Conservation (phyloP, 2,113 vertebrate species). For the Bombycilla garrulus region DNA sequence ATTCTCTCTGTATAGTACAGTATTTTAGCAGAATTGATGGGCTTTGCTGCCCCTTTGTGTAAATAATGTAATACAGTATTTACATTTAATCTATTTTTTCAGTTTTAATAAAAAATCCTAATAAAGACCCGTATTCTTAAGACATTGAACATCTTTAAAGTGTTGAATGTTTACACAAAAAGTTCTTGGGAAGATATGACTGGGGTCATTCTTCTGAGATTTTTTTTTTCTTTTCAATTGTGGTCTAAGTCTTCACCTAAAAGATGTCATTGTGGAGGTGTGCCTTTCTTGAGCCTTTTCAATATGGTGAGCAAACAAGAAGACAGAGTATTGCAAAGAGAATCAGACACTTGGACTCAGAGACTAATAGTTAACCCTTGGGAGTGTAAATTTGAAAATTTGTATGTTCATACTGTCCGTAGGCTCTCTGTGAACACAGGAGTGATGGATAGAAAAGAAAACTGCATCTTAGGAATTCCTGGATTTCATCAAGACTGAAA, state of each 20-base stretch:
- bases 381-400: not conserved
- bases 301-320: not conserved
- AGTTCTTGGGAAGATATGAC: not conserved
- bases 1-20: not conserved
- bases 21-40: not conserved
- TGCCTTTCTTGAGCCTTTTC: not conserved
- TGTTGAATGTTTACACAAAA: not conserved
- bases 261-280: not conserved
- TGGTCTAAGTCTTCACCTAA: not conserved
- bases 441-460: not conserved
- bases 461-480: not conserved
- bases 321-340: not conserved
- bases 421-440: not conserved
- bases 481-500: not conserved
- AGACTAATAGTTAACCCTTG: not conserved
- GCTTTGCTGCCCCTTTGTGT: not conserved
- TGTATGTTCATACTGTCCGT: rapidly evolving
- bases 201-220: not conserved
- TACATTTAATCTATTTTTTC: not conserved
- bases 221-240: not conserved
- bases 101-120: not conserved
- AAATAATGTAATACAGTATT: not conserved
- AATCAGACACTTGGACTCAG: not conserved
- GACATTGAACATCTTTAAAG: not conserved
- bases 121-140: not conserved